A percentile compares a stretch with the other conserved stretches of the same genome.
phyloP scores from a whole-genome alignment of 2,113 vertebrate genomes.

The Tringa solitaria region DNA sequence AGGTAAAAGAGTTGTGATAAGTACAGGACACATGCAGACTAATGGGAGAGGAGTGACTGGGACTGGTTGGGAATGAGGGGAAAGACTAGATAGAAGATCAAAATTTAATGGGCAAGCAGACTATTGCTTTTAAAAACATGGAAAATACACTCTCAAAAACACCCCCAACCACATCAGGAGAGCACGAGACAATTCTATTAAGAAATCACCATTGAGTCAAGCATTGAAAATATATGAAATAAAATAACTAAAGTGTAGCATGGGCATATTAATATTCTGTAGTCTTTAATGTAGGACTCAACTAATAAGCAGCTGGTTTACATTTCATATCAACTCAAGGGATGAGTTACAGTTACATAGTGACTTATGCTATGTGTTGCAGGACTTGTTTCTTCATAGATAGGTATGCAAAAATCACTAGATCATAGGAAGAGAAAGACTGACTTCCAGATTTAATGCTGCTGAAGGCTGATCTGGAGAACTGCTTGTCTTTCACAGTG shows the following conservation, averaged over 20 bases:
- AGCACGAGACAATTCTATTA: not conserved
- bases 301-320: not conserved
- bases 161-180: not conserved
- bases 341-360: not conserved
- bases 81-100: not conserved
- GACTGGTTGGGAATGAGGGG: not conserved
- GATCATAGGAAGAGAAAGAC: not conserved
- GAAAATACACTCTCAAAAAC: not conserved
- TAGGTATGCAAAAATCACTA: not conserved
- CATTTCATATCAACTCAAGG: not conserved
- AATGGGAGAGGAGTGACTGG: not conserved
- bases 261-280: not conserved
- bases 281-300: not conserved
- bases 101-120: not conserved
- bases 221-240: not conserved
- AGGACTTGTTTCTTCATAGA: not conserved
- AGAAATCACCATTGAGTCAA: not conserved
- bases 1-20: not conserved
- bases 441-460: not conserved
- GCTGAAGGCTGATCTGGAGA: not conserved
- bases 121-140: not conserved
- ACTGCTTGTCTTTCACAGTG: not conserved
- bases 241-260: not conserved
- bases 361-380: not conserved
- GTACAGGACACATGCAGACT: not conserved